phyloP scores from a whole-genome alignment of 2,888 invertebrate genomes.

The Drosophila colorata region DNA sequence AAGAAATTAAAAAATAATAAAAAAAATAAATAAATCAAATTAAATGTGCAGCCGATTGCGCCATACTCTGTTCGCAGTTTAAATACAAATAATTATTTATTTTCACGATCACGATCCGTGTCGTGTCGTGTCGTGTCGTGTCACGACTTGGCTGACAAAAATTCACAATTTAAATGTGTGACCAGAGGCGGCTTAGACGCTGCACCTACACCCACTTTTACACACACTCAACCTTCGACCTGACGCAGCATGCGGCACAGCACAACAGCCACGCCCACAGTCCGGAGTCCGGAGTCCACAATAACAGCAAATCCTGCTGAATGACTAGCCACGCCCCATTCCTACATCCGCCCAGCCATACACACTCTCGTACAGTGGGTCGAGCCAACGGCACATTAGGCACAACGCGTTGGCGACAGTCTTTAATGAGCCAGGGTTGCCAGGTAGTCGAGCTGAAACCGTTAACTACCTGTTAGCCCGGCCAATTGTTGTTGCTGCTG shows the following conservation, averaged over 20 bases:
- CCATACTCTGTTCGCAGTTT: too few relatives aligned
- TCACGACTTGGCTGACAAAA: not conserved
- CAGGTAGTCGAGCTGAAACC: slow-evolving; percentile 14
- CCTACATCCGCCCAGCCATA: slow-evolving; percentile 1
- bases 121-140: too few relatives aligned
- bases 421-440: slow-evolving; percentile 42
- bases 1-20: too few relatives aligned
- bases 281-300: not conserved
- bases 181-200: slow-evolving; percentile 31
- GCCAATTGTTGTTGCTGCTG: slow-evolving; percentile 18
- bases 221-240: slow-evolving; percentile 9
- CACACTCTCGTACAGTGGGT: not conserved
- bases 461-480: slow-evolving; percentile 31
- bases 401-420: slow-evolving; percentile 38
- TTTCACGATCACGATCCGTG: not conserved
- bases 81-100: too few relatives aligned
- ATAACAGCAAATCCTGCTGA: slow-evolving; percentile 10
- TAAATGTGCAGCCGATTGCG: too few relatives aligned
- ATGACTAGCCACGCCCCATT: slow-evolving; percentile 35
- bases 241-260: slow-evolving; percentile 45
- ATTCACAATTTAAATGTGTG: slow-evolving; percentile 46
- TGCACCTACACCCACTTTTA: not conserved
- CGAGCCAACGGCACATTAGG: slow-evolving; percentile 25
- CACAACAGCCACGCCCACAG: slow-evolving; percentile 35
- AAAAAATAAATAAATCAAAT: too few relatives aligned